phyloP scores from a whole-genome alignment of 1,140 invertebrate genomes.

The Phymorhynchus buccinoides region DNA sequence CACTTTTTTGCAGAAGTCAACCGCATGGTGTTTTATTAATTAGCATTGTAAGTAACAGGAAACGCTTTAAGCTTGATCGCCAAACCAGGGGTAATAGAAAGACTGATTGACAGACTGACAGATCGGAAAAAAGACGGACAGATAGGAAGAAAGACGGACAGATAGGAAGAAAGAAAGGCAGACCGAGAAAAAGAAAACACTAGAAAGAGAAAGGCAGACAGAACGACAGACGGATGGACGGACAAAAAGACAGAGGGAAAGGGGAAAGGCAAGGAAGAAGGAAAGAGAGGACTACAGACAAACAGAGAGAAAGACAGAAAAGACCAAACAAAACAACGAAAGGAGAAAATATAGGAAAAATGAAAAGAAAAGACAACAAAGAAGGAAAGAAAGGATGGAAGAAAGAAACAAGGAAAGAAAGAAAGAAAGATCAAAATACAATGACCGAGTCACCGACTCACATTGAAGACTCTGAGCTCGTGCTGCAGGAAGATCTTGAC shows the following conservation, averaged over 20 bases:
- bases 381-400: background rate
- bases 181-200: background rate
- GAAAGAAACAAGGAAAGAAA: background rate
- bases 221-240: background rate
- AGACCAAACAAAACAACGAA: too few relatives aligned
- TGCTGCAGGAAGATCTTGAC: slow-evolving; percentile 87
- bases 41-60: too few relatives aligned
- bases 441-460: slow-evolving; percentile 67
- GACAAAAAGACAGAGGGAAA: background rate
- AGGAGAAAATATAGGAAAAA: too few relatives aligned
- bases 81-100: background rate
- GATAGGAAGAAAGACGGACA: too few relatives aligned
- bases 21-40: too few relatives aligned
- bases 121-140: too few relatives aligned
- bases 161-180: background rate
- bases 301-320: background rate
- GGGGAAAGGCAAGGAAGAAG: too few relatives aligned
- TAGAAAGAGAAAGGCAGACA: background rate
- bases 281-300: background rate
- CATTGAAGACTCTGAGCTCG: slow-evolving; percentile 83
- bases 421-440: too few relatives aligned
- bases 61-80: too few relatives aligned
- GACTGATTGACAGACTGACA: background rate
- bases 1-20: too few relatives aligned
- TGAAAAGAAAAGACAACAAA: background rate